A percentile compares a stretch with the other conserved stretches of the same genome.
Evolutionary conservation across 2,113 vertebrate species (phyloP).

Genomic region (Rana temporaria): DNA sequence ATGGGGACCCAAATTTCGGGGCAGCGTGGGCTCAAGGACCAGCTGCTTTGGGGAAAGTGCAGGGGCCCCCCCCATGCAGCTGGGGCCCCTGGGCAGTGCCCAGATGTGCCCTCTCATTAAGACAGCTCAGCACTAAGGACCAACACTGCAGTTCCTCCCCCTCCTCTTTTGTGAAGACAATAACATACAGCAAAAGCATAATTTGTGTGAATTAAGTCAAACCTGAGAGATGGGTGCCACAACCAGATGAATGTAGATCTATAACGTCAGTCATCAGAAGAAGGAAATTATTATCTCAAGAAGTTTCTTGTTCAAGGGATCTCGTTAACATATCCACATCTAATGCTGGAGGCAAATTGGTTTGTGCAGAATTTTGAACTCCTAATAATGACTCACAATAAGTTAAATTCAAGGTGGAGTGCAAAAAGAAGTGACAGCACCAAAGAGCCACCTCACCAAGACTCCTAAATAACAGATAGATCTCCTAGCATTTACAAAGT

Average conservation of each 20-base stretch:
- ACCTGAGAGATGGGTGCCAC: constrained; percentile 10
- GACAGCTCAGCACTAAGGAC: too few species aligned
- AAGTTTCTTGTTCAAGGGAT: not conserved
- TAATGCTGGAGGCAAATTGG: constrained; percentile 7
- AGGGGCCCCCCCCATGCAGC: too few species aligned
- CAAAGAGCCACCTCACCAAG: not conserved
- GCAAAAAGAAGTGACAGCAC: not conserved
- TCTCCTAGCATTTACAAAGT: too few species aligned
- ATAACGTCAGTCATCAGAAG: constrained; percentile 5
- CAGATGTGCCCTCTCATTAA: too few species aligned
- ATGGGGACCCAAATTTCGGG: too few species aligned
- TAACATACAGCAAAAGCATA: not conserved
- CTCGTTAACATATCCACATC: constrained; percentile 9
- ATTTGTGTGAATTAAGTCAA: constrained; percentile 40
- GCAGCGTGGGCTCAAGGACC: too few species aligned
- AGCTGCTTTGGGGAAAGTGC: too few species aligned
- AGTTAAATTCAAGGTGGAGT: not conserved
- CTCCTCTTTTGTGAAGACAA: not conserved
- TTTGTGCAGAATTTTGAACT: not conserved
- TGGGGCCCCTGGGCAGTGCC: too few species aligned
- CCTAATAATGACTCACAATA: constrained; percentile 6
- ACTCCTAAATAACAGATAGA: too few species aligned
- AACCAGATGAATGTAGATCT: not conserved
- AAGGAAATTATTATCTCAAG: constrained; percentile 24
- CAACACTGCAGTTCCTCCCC: too few species aligned